Conservation (phyloP, 2,888 invertebrate genomes). For the Volucella bombylans region DNA sequence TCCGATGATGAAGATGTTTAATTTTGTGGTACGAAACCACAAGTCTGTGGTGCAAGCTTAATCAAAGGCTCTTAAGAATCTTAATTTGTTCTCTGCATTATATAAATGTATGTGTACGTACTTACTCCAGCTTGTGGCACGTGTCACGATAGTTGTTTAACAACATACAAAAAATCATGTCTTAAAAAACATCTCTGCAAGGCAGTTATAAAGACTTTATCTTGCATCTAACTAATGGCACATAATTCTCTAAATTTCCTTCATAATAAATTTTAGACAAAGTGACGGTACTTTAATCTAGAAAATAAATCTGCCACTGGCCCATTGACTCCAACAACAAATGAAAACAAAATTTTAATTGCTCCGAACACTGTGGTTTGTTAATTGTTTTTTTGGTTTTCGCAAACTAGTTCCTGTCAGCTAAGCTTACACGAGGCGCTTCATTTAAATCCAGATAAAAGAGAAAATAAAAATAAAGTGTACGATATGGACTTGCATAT, state of each 20-base stretch:
- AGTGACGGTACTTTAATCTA: conserved; percentile 33
- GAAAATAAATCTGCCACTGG: conserved; percentile 8
- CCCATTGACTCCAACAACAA: conserved; percentile 44
- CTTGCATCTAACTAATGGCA: neutral
- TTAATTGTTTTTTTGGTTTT: neutral
- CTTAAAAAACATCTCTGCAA: conserved; percentile 9
- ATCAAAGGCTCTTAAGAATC: too few relatives aligned
- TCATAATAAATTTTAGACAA: conserved; percentile 27
- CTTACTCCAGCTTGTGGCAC: too few relatives aligned
- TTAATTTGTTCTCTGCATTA: too few relatives aligned
- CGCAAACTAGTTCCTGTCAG: conserved; percentile 12
- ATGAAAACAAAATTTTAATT: conserved; percentile 40
- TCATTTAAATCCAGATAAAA: conserved; percentile 26
- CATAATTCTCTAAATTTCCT: neutral
- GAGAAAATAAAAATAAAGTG: neutral
- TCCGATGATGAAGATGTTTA: too few relatives aligned
- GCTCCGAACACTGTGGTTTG: neutral
- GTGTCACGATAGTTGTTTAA: too few relatives aligned
- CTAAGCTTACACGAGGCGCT: conserved; percentile 16
- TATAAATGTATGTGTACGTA: too few relatives aligned
- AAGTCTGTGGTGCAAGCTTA: too few relatives aligned
- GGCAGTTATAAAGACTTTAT: neutral
- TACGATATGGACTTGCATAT: conserved; percentile 26
- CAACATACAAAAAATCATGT: neutral
- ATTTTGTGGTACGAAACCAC: too few relatives aligned